Evolutionary conservation across 2,113 vertebrate species (phyloP).

Genomic region (Agapornis roseicollis): DNA sequence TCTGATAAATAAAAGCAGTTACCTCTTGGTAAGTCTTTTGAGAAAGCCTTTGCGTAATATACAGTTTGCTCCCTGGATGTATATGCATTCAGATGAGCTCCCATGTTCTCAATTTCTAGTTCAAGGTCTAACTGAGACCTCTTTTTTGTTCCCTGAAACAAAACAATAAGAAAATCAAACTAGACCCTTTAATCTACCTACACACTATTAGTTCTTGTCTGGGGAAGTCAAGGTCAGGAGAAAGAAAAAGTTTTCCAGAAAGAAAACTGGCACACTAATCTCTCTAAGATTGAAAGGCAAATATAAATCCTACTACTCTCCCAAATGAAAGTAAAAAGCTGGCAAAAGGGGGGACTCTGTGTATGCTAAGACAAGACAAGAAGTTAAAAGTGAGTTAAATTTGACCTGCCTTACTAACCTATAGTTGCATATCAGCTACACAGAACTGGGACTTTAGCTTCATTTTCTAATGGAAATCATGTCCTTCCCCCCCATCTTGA

Average conservation of each 20-base stretch:
- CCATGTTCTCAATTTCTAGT: conserved; percentile 99
- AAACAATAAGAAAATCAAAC: neutral
- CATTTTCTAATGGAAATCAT: neutral
- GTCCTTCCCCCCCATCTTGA: neutral
- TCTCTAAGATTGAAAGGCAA: neutral
- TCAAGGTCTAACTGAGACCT: conserved; percentile 96
- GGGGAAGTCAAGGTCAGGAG: neutral
- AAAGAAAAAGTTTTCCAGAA: neutral
- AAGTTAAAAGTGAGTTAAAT: neutral
- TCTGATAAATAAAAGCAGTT: conserved; percentile 17
- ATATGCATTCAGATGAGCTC: conserved; percentile 95
- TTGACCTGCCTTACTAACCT: neutral
- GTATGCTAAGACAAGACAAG: neutral
- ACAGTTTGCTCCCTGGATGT: conserved; percentile 97
- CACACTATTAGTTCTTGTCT: neutral
- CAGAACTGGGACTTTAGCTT: neutral
- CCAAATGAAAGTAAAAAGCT: neutral
- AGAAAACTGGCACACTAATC: neutral
- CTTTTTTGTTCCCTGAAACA: conserved; percentile 91
- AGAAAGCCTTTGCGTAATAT: conserved; percentile 97
- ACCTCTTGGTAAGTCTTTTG: conserved; percentile 95
- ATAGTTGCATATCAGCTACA: neutral
- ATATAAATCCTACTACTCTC: neutral
- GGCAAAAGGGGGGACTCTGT: neutral
- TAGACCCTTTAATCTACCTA: neutral